Base-by-base conservation (phyloP, 92 coral and sea anemone species). In the Porites evermanni region DNA sequence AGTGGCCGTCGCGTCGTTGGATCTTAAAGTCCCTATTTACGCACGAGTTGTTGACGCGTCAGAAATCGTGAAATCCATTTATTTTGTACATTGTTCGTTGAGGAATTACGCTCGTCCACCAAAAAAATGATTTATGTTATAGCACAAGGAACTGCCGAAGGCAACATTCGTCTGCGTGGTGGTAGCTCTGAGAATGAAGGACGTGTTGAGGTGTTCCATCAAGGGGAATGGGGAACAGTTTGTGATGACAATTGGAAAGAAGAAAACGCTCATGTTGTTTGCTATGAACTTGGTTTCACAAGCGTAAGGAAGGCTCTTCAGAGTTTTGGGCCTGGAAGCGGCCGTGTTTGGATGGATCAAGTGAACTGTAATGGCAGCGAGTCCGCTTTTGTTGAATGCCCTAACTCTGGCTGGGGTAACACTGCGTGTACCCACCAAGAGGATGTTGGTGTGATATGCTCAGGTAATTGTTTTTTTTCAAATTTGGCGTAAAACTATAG, bases 171-270 rank as follows among this genome's bases (percentile, higher is more conserved):
- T 1, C 90, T 94, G 23, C 26, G 21, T 21, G 98, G 98, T 10
- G 98, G 98, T 16, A 79, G 91, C 83, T 92, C 95, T 1, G 72
- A 67, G 17, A 90, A 83, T 24, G 95, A 93, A 67, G 98, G 98
- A 71, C 94, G 98, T 23, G 88, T 94, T 16, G 98, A 94, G 78
- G 90, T 94, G 58, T 94, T 88, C 71, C 93, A 91, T 71, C 93
- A 84, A 10, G 98, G 98, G 50, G 98, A 94, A 68, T 94, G 98
- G 96, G 98, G 98, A 23, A 93, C 98, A 75, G 92, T 94, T 26
- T 94, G 98, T 67, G 94, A 93, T 24, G 94, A 93, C 56, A 17
- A 19, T 23, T 94, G 98, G 98, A 75, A 84, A 2, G 47, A 13
- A 8, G 72, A 77, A 10, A 94, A 94, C 79, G 96, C 98, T 20